phyloP scores from a whole-genome alignment of 2,797 vertebrate species.

The Avahi laniger region DNA sequence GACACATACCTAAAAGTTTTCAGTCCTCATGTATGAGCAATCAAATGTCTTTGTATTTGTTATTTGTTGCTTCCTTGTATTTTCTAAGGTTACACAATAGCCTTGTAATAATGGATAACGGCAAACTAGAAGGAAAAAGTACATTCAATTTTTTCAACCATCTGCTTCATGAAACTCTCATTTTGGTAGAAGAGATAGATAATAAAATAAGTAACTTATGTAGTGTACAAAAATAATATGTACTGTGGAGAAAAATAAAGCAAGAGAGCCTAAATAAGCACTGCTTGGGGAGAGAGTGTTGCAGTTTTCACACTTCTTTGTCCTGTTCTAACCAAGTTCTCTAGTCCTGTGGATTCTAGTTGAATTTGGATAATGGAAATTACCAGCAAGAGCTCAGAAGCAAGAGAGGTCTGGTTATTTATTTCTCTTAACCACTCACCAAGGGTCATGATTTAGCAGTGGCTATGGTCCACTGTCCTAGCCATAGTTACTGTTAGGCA shows the following conservation, averaged over 20 bases:
- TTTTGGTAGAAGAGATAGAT: background rate
- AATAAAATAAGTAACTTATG: background rate
- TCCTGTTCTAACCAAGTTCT: background rate
- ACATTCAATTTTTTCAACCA: background rate
- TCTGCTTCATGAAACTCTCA: background rate
- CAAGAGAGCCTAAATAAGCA: background rate
- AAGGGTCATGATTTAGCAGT: background rate
- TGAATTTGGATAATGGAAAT: background rate
- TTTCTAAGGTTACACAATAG: background rate
- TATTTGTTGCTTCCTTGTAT: background rate
- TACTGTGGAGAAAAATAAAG: background rate
- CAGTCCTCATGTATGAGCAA: background rate
- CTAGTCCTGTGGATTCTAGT: background rate
- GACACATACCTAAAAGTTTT: background rate
- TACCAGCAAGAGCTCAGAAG: background rate
- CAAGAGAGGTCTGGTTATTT: background rate
- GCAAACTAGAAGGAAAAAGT: background rate
- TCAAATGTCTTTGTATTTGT: background rate
- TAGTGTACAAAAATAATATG: background rate
- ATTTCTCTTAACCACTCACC: background rate
- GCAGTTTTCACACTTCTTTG: background rate
- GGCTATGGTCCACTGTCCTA: background rate
- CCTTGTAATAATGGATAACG: background rate
- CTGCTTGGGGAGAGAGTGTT: background rate
- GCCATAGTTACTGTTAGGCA: background rate